phyloP scores from a whole-genome alignment of 2,888 invertebrate genomes.

The Tetragonisca angustula region DNA sequence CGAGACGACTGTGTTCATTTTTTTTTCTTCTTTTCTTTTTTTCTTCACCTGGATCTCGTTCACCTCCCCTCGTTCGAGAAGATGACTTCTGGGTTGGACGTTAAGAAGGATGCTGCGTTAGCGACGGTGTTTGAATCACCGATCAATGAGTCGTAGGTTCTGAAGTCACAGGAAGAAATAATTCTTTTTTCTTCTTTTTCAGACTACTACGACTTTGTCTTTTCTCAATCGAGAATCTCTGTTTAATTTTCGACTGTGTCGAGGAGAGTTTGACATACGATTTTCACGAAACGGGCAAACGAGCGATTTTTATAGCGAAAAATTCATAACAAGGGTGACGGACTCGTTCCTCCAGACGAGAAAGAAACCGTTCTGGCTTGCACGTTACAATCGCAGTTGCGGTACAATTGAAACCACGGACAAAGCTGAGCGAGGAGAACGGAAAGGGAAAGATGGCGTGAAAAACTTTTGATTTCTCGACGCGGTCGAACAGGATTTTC shows the following conservation, averaged over 20 bases:
- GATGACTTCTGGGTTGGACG: slow-evolving; percentile 3
- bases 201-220: too few species aligned
- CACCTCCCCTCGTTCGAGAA: background rate
- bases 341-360: slow-evolving; percentile 9
- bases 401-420: slow-evolving; percentile 23
- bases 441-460: background rate
- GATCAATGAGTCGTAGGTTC: background rate
- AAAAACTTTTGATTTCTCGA: slow-evolving; percentile 48
- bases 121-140: background rate
- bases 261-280: background rate
- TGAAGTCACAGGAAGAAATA: background rate
- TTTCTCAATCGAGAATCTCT: too few species aligned
- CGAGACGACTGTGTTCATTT: background rate
- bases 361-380: slow-evolving; percentile 29
- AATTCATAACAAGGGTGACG: slow-evolving; percentile 1
- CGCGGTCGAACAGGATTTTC: slow-evolving; percentile 10
- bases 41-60: background rate
- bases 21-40: background rate
- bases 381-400: slow-evolving; percentile 3
- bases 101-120: background rate
- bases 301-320: background rate
- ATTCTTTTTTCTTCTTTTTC: background rate
- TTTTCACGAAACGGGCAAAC: background rate
- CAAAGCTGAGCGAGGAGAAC: slow-evolving; percentile 3
- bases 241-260: too few species aligned